Evolutionary conservation across 1,140 invertebrate genomes (phyloP), one percentile per base, ranked within the genome.

Genomic region (Cyclargus thomasi): DNA sequence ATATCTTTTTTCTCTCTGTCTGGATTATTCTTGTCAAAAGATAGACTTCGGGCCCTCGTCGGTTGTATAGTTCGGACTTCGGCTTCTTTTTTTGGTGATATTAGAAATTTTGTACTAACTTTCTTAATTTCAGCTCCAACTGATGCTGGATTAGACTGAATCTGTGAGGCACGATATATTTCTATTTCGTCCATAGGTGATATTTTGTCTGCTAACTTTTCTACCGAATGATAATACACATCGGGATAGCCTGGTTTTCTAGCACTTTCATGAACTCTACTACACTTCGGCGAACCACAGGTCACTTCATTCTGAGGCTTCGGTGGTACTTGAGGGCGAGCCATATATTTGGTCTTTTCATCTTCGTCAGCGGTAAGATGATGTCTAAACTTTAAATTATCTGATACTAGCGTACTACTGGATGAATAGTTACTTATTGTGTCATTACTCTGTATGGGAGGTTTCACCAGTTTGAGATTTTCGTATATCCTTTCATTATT

Each of bases 31-130:
- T 83, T 86, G 65, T 86, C 81, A 57, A 86, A 78, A 3, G 86
- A 90, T 57, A 90, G 76, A 72, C 84, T 90, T 71, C 85, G 75
- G 35, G 89, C 88, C 74, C 86, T 77, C 5, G 74, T 87, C n/a
- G 87, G 86, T 73, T 90, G 83, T 62, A 86, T 86, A 20, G 81
- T 86, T 69, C 87, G 73, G 5, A 91, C 88, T 74, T 88, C 86
- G 0, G 89, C 86, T 82, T 90, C 86, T 72, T 90, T 91, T 73
- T 88, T 91, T 5, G 89, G 89, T n/a, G 86, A 90, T 70, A 91
- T 89, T 11, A 88, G 75, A 65, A 91, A 88, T 72, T 81, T 85
- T 21, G 89, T 91, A 57, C 86, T 91, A 8, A 89, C 85, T 79
- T 80, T 83, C 79, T 90, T 91, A 55, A 91, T 89, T 78, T 91